Base-by-base conservation (phyloP, 2,888 invertebrate genomes). In the Melanophora roralis region DNA sequence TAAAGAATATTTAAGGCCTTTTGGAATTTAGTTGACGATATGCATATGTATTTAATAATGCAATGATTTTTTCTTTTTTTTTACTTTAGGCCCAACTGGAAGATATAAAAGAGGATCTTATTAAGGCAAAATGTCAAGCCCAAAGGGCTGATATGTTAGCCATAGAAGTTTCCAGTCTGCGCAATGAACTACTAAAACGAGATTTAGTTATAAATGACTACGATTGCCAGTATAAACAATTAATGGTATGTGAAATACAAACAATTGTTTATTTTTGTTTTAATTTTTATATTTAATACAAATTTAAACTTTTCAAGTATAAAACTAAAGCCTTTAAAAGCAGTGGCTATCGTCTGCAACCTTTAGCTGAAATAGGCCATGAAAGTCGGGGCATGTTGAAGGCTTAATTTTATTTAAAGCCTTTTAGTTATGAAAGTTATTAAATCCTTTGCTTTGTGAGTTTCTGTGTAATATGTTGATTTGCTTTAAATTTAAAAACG, bases 191-290 rank as follows among this genome's bases (percentile, higher is more conserved):
- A 1, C 73, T 75, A 0, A 85, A 86, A 21, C 83, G 86, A 6
- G 87, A 88, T 23, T 12, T 83, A 12, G 85, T 86, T 0, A 21
- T 89, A 4, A 83, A 82, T 57, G 84, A 85, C 3, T 88, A 87
- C 51, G 88, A 86, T 72, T 86, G 85, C 23, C 85, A 86, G 60
- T 83, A 85, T 60, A 83, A 84, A 55, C 85, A 86, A 64, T 65
- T 85, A 27, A 85, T 86, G 84, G 86, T 86, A 82, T 85, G 84
- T 84, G 55, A 7, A 14, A 43, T 47, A 1, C 19, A 27, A 27
- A 27, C 3, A 27, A n/a, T n/a, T n/a, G 14, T 19, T 16, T 23
- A 27, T 12, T 34, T 12, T 7, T 43, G 14, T 11, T 36, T 27
- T 27, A 21, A 19, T 34, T 43, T 36, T 68, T 36, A 14, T 59